Conservation (phyloP, 2,888 invertebrate species). For the Molorchus minor region DNA sequence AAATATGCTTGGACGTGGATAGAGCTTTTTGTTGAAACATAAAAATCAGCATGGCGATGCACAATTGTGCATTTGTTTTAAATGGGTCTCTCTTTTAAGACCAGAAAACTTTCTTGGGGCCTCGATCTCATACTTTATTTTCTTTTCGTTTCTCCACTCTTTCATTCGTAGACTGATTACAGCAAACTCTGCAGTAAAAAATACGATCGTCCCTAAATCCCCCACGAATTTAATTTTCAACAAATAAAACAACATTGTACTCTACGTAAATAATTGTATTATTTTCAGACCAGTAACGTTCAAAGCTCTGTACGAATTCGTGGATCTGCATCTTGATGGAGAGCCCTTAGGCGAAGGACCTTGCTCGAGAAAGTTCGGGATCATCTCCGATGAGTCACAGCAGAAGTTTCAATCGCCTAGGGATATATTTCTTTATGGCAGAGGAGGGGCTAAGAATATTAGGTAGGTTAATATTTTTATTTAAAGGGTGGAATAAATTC, state of each 20-base stretch:
- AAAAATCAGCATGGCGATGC: no score
- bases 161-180: constrained; percentile 61
- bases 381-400: constrained; percentile 66
- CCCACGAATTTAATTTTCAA: constrained; percentile 14
- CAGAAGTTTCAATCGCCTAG: constrained; percentile 81
- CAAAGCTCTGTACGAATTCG: constrained; percentile 87
- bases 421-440: constrained; percentile 86
- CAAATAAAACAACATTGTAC: constrained; percentile 12
- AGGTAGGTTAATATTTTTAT: constrained; percentile 67
- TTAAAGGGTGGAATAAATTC: background rate
- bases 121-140: constrained; percentile 57
- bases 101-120: no score
- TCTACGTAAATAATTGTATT: constrained; percentile 14
- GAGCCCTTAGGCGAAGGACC: constrained; percentile 77
- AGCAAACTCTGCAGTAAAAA: background rate
- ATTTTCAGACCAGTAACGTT: constrained; percentile 80
- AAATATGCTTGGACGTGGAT: no score
- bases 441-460: constrained; percentile 84
- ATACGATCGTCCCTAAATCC: background rate
- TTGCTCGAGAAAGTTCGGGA: constrained; percentile 81
- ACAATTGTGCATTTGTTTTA: no score
- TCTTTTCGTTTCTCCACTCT: background rate
- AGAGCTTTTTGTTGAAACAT: no score
- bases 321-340: constrained; percentile 87
- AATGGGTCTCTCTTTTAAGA: no score